Evolutionary conservation across 2,113 vertebrate species (phyloP), one percentile per base, ranked within the genome.

Genomic region (Odontesthes bonariensis): DNA sequence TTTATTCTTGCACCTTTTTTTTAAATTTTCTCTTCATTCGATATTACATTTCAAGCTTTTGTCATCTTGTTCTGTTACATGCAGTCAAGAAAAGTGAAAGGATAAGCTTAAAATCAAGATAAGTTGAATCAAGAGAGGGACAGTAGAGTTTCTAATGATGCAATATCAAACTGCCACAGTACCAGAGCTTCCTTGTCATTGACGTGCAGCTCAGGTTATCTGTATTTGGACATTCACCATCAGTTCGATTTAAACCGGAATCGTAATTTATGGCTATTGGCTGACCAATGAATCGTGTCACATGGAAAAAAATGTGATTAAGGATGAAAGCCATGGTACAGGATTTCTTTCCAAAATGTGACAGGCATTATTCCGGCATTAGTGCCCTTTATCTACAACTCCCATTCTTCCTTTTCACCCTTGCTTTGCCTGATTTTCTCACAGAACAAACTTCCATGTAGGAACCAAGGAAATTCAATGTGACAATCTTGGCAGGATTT

Each of bases 191-290:
- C 22, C 2, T 51, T 64, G 60, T 89, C 84, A 87, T 82, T 90
- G 75, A 63, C 81, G 91, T 89, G 77, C 77, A 47, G 52, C 42
- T 59, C 69, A 59, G 72, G 86, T 82, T 62, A 62, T 64, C 74
- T 72, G 68, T 75, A 83, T 86, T 81, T 84, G 69, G 86, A 82
- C 56, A 80, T 86, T 86, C 70, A 78, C 74, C 86, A 82, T 89
- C 83, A 81, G 72, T 90, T 87, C 76, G 66, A 89, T 83, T 82
- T 62, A 83, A 81, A 88, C 82, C 85, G 81, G 62, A 81, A 86
- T 32, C 77, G 64, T 73, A 88, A 84, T 90, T 80, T 87, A 80
- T 78, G 65, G 79, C 90, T 88, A 82, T 88, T 78, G 85, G 88
- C 88, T 89, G 74, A 59, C 55, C 27, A 70, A 52, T 64, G 76